Evolutionary conservation across 2,888 invertebrate genomes (phyloP).

Genomic region (Hermodice carunculata): DNA sequence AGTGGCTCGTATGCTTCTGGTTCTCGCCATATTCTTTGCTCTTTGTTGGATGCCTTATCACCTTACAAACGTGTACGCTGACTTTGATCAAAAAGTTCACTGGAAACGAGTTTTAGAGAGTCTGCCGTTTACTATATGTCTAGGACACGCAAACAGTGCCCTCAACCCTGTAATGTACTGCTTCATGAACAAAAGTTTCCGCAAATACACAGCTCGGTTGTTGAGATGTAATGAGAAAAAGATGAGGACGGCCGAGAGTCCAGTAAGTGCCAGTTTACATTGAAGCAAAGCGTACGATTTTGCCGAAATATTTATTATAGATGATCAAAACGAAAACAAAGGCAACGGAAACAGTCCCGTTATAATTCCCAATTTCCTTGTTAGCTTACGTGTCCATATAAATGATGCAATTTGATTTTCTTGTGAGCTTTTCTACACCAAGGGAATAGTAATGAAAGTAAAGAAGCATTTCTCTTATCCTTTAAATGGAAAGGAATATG

Average conservation of each 20-base stretch:
- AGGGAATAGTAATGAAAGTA: no score
- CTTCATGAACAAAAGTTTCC: constrained; percentile 81
- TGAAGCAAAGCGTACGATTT: no score
- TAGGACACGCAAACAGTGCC: constrained; percentile 83
- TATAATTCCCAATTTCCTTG: no score
- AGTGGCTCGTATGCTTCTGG: constrained; percentile 28
- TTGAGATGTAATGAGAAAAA: neutral
- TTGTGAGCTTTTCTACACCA: no score
- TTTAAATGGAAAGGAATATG: no score
- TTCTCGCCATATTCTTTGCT: neutral
- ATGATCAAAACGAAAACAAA: no score
- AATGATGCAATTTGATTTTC: no score
- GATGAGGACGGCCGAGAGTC: neutral
- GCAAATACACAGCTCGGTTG: neutral
- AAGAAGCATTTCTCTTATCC: no score
- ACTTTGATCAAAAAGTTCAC: neutral
- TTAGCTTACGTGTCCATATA: no score
- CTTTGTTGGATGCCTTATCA: neutral
- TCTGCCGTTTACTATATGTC: constrained; percentile 77
- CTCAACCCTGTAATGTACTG: constrained; percentile 84
- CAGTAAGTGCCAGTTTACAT: no score
- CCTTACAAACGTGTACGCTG: neutral
- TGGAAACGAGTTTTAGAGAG: constrained; percentile 68
- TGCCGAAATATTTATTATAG: no score
- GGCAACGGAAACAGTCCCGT: no score